Base-by-base conservation (phyloP, 2,113 vertebrate species). In the Phyllopteryx taeniolatus region DNA sequence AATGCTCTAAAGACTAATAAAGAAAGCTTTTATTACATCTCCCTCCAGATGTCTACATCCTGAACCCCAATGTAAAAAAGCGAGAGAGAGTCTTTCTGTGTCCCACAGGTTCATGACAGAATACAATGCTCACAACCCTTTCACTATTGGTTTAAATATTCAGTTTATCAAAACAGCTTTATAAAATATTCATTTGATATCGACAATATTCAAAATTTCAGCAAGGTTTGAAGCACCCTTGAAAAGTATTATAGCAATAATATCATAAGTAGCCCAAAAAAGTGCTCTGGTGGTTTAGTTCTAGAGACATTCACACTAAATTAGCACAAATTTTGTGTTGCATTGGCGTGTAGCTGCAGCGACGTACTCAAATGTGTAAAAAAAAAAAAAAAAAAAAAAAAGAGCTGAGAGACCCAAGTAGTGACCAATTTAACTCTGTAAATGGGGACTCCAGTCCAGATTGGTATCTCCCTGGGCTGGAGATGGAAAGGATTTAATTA, bases 401-500 rank as follows among this genome's bases (percentile, higher is more conserved):
- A 46, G 31, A 9, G 8, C 59, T 64, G 47, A 73, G 56, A 51
- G 49, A 46, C 71, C 17, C n/a, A 33, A 46, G 15, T 59, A 60
- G 59, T 60, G 68, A 66, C 66, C 73, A 82, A 72, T 68, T 83
- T 85, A 78, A 84, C 63, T 35, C 74, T 67, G 79, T 79, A 76
- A 77, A 74, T 10, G 54, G 49, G 73, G 67, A 15, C 71, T 80
- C 61, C 44, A 68, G 71, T 87, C 73, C 79, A 78, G 73, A 80
- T 86, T 76, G 73, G 43, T 56, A 19, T 73, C 82, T 86, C 86
- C 83, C 87, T 72, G 64, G 81, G 79, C 83, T 80, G 72, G 42
- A 79, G 81, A 81, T 76, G 15, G 22, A 54, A 77, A 78, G 61
- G 66, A 75, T 82, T 87, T 83, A 89, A 89, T 91, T 90, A 89